Evolutionary conservation across 1,140 invertebrate species (phyloP).

Genomic region (Megalonaias nervosa): DNA sequence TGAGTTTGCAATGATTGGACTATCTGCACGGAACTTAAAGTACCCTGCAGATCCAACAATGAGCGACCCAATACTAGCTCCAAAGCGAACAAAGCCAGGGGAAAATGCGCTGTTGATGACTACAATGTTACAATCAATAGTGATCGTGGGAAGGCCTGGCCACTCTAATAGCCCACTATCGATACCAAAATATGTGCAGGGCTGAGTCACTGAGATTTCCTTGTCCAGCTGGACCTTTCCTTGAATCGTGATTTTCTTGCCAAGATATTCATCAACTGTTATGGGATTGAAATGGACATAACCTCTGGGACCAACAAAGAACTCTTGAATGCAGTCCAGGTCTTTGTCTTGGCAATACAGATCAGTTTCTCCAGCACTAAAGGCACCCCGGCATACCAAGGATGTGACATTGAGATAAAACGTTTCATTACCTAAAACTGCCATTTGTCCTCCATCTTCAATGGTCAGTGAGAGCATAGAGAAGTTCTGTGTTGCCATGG

Average conservation of each 20-base stretch:
- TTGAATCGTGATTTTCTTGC: conserved; percentile 32
- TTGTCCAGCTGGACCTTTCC: conserved; percentile 39
- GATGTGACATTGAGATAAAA: conserved; percentile 40
- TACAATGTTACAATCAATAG: conserved; percentile 48
- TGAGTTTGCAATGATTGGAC: conserved; percentile 42
- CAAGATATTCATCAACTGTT: conserved; percentile 39
- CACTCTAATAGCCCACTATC: conserved; percentile 39
- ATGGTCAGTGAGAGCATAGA: conserved; percentile 8
- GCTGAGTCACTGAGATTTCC: conserved; percentile 37
- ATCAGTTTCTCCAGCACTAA: neutral
- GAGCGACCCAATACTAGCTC: conserved; percentile 23
- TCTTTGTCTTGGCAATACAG: neutral
- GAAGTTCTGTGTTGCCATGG: neutral
- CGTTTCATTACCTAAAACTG: conserved; percentile 19
- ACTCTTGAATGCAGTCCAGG: conserved; percentile 24
- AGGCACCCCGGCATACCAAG: conserved; percentile 5
- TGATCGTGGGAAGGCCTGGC: conserved; percentile 32
- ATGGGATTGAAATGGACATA: conserved; percentile 40
- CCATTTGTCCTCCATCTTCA: conserved; percentile 5
- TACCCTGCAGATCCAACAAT: conserved; percentile 38
- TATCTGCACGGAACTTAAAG: conserved; percentile 35
- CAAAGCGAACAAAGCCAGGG: conserved; percentile 42
- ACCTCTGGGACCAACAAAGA: conserved; percentile 41
- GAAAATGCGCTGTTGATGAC: conserved; percentile 49
- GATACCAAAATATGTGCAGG: conserved; percentile 44